Conservation (phyloP, 2,797 vertebrate genomes). For the Peromyscus aztecus region DNA sequence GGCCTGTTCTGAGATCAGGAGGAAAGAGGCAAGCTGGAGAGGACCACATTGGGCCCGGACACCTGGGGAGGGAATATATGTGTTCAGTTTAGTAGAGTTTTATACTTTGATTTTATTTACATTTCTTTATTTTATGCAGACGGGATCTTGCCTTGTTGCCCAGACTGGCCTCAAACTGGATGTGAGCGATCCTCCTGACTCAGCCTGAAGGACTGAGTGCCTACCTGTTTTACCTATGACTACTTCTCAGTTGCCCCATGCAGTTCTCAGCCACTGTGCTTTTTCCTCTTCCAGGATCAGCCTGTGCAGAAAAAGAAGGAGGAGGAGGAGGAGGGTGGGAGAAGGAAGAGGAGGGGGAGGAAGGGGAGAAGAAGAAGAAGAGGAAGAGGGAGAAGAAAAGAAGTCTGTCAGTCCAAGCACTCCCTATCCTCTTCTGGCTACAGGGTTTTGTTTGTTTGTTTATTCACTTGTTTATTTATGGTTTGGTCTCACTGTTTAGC, state of each 20-base stretch:
- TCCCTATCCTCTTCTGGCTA: not conserved
- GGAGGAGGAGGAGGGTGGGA: not conserved
- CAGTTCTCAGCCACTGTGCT: not conserved
- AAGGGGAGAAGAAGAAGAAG: accelerated
- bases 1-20: not conserved
- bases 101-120: not conserved
- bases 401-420: not conserved
- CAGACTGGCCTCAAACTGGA: no score
- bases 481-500: not conserved
- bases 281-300: not conserved
- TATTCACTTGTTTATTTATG: not conserved
- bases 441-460: not conserved
- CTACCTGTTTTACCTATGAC: not conserved
- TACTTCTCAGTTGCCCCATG: not conserved
- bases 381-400: no score
- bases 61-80: not conserved
- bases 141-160: not conserved
- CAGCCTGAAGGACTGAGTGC: not conserved
- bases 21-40: not conserved
- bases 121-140: not conserved
- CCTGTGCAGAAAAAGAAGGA: not conserved
- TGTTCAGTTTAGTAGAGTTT: not conserved
- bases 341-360: not conserved
- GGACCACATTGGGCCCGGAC: not conserved
- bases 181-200: not conserved